Evolutionary conservation across 30 jellyfish, hydroid and myxozoan genomes (phyloP).

Genomic region (Aurelia coerulea): DNA sequence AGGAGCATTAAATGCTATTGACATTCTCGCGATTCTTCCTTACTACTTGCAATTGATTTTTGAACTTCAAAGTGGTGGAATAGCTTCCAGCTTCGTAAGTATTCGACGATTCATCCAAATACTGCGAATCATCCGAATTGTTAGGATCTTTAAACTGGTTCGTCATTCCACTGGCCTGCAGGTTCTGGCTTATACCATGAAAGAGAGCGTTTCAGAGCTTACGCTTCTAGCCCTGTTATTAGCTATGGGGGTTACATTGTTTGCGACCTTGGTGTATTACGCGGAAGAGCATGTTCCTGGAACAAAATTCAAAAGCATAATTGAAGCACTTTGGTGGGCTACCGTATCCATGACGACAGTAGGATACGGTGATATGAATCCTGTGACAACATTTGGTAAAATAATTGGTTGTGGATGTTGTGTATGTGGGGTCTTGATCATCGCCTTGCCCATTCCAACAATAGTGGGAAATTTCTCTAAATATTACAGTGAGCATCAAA

Average conservation of each 20-base stretch:
- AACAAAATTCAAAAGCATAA: conserved; percentile 80
- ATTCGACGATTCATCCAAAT: conserved; percentile 82
- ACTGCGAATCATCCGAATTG: conserved; percentile 80
- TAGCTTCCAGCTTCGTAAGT: conserved; percentile 44
- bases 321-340: conserved; percentile 97
- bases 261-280: conserved; percentile 82
- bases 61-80: conserved; percentile 47
- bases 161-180: conserved; percentile 95
- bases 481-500: conserved; percentile 77
- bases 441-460: conserved; percentile 94
- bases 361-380: conserved; percentile 96
- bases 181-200: conserved; percentile 87
- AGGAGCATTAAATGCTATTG: conserved; percentile 76
- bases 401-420: conserved; percentile 87
- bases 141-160: conserved; percentile 87
- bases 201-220: conserved; percentile 80
- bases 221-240: conserved; percentile 78
- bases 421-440: conserved; percentile 87
- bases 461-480: conserved; percentile 90
- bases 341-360: conserved; percentile 90
- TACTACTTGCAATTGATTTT: conserved; percentile 63
- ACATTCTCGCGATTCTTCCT: conserved; percentile 80
- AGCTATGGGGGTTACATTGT: conserved; percentile 87
- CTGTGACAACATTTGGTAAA: conserved; percentile 70
- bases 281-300: conserved; percentile 84